Evolutionary conservation across 1,140 invertebrate species (phyloP).

Genomic region (Drosophila parabipectinata): DNA sequence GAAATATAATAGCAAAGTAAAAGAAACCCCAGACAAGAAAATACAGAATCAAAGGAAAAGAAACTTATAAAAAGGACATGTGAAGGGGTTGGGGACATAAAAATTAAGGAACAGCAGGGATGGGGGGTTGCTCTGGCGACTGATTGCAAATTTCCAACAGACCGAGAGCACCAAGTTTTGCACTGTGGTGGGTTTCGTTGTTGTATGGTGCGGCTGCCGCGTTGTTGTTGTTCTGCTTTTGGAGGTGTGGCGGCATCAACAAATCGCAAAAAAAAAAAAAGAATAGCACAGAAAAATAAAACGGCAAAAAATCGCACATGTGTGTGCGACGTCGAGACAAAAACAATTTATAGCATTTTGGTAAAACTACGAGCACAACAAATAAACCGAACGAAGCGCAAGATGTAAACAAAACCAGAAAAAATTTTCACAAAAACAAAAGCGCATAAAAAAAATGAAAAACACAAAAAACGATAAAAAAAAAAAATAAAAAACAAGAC

Average conservation of each 20-base stretch:
- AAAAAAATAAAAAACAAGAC: conserved; percentile 35
- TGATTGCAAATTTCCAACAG: conserved; percentile 3
- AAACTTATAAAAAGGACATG: background rate
- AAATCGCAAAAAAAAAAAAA: conserved; percentile 1
- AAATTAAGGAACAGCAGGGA: background rate
- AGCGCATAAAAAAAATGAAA: conserved; percentile 14
- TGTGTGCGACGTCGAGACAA: conserved; percentile 22
- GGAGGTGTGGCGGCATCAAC: conserved; percentile 64
- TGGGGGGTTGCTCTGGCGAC: background rate
- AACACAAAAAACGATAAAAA: conserved; percentile 17
- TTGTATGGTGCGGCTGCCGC: background rate
- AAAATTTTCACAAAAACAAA: conserved; percentile 27
- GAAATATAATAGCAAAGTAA: too few relatives aligned
- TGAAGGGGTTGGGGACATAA: background rate
- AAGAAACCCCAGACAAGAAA: background rate
- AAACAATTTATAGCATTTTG: conserved; percentile 28
- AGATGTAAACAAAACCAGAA: conserved; percentile 71
- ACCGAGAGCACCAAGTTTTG: conserved; percentile 8
- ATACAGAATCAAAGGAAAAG: too few relatives aligned
- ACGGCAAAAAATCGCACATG: conserved; percentile 4
- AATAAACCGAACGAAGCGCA: conserved; percentile 36
- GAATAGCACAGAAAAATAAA: background rate
- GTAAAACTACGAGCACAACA: conserved; percentile 47
- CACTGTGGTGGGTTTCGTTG: conserved; percentile 50
- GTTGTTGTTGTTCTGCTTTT: conserved; percentile 28